Evolutionary conservation across 2,888 invertebrate species (phyloP).

Genomic region (Exocentrus adspersus): DNA sequence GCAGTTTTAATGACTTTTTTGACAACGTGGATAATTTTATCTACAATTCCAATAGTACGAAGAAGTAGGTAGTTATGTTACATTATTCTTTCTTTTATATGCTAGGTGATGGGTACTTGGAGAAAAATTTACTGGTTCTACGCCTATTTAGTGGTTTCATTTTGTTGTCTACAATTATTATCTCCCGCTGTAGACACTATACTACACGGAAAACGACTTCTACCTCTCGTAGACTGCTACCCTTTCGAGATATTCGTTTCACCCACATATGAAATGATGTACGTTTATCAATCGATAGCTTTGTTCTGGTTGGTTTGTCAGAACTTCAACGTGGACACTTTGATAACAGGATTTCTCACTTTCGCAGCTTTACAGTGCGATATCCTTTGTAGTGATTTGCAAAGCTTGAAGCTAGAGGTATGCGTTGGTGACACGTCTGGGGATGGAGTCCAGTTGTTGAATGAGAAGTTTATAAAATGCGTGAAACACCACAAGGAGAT

Average conservation of each 20-base stretch:
- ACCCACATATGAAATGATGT: conserved; percentile 34
- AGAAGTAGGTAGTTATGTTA: too few species aligned
- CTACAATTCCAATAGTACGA: too few species aligned
- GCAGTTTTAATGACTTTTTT: too few species aligned
- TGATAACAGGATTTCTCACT: conserved; percentile 27
- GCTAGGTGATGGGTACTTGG: conserved; percentile 27
- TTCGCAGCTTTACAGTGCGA: conserved; percentile 32
- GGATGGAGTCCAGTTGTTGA: background rate
- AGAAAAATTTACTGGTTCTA: conserved; percentile 19
- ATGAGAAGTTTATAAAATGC: conserved; percentile 15
- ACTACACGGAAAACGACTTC: background rate
- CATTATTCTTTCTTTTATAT: too few species aligned
- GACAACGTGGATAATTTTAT: too few species aligned
- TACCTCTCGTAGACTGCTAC: conserved; percentile 38
- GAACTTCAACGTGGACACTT: conserved; percentile 23
- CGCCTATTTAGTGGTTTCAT: background rate
- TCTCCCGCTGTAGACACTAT: conserved; percentile 24
- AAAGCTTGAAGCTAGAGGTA: conserved; percentile 19
- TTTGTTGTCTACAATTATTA: conserved; percentile 12
- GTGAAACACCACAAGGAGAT: conserved; percentile 33
- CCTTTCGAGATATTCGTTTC: conserved; percentile 29
- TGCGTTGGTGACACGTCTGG: background rate
- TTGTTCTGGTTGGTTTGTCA: conserved; percentile 27
- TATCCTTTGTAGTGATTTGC: conserved; percentile 24
- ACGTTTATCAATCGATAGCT: conserved; percentile 29